Evolutionary conservation across 1,140 invertebrate species (phyloP).

Genomic region (Micrasema minimum): DNA sequence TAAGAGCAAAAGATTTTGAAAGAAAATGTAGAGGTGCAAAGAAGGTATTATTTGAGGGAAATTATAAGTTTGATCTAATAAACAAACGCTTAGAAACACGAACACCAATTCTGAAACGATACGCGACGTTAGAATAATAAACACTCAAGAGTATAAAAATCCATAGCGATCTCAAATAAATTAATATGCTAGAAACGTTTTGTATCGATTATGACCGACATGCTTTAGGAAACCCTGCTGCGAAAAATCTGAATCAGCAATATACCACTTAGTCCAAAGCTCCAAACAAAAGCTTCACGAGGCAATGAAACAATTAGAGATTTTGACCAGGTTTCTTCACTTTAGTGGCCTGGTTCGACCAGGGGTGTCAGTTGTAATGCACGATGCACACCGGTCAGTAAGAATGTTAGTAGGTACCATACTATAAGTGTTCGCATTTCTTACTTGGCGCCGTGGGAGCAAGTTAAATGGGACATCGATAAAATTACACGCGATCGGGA

Average conservation of each 20-base stretch:
- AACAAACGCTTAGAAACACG: too few species aligned
- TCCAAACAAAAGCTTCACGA: not conserved
- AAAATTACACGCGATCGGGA: not conserved
- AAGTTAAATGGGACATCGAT: conserved; percentile 6
- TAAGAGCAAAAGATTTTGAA: too few species aligned
- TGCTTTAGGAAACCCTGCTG: not conserved
- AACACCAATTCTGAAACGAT: too few species aligned
- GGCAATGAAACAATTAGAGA: not conserved
- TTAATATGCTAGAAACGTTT: conserved; percentile 19
- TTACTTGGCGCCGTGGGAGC: conserved; percentile 21
- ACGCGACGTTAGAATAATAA: not conserved
- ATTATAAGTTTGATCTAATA: too few species aligned
- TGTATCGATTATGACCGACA: conserved; percentile 27
- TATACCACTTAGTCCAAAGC: not conserved
- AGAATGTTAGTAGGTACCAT: conserved; percentile 14
- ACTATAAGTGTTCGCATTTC: conserved; percentile 25
- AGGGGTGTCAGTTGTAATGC: conserved; percentile 8
- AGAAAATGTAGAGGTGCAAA: too few species aligned
- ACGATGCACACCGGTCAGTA: conserved; percentile 3
- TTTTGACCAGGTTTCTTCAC: not conserved
- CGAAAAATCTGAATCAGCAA: not conserved
- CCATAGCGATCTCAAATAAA: not conserved
- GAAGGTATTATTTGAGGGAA: too few species aligned
- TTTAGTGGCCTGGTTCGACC: not conserved
- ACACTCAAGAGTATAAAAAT: conserved; percentile 8